Conservation (phyloP, 2,113 vertebrate genomes). For the Motacilla tschutschensis region DNA sequence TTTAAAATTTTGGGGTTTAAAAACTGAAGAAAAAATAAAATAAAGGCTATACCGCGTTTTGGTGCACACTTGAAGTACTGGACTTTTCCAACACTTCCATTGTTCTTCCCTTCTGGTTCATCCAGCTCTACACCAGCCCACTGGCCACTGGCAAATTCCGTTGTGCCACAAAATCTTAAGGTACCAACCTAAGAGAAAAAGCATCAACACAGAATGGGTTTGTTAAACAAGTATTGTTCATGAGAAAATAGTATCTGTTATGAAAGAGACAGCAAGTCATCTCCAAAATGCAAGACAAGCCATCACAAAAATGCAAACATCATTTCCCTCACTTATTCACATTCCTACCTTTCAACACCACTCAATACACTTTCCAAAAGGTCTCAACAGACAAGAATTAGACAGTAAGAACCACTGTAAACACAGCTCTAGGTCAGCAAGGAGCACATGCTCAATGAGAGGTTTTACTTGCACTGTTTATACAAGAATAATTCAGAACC, state of each 20-base stretch:
- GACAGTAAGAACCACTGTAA: not conserved
- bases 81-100: constrained; percentile 88
- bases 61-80: constrained; percentile 91
- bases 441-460: not conserved
- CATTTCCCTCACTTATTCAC: not conserved
- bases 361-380: not conserved
- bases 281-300: not conserved
- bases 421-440: not conserved
- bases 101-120: constrained; percentile 93
- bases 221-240: not conserved
- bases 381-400: not conserved
- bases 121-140: constrained; percentile 96
- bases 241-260: not conserved
- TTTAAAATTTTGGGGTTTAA: not conserved
- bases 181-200: constrained; percentile 81
- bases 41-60: constrained; percentile 77
- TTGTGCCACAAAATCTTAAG: constrained; percentile 89
- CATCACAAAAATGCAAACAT: not conserved
- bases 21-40: not conserved
- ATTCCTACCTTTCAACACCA: not conserved
- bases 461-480: not conserved
- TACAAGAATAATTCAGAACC: not conserved
- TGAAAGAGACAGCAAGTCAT: not conserved
- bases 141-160: constrained; percentile 91
- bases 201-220: not conserved